Conservation (phyloP, 2,888 invertebrate genomes). For the Rhaphigaster nebulosa region DNA sequence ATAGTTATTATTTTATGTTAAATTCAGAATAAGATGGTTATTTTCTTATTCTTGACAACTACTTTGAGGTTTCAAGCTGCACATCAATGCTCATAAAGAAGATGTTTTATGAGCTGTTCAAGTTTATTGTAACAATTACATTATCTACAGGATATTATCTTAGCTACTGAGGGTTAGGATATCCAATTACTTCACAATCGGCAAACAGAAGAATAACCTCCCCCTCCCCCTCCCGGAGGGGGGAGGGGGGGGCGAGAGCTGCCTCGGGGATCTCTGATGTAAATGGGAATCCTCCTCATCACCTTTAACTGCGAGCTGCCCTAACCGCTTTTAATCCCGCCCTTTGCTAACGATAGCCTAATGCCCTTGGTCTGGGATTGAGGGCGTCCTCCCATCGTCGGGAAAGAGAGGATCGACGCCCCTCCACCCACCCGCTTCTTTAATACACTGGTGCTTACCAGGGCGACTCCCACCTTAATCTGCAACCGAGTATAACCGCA, state of each 20-base stretch:
- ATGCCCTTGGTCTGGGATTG: background rate
- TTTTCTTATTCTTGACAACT: no score
- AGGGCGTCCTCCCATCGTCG: background rate
- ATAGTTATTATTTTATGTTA: no score
- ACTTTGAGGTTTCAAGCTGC: no score
- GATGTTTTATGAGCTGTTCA: background rate
- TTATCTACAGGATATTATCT: no score
- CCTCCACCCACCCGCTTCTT: background rate
- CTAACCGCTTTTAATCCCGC: background rate
- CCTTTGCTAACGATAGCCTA: background rate
- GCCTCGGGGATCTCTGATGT: background rate
- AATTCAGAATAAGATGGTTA: no score
- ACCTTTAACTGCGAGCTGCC: background rate
- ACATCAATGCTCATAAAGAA: background rate
- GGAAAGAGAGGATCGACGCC: background rate
- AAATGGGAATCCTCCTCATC: background rate
- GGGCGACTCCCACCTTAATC: background rate
- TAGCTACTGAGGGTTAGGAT: background rate
- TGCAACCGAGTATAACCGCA: constrained; percentile 1
- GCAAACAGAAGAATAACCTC: background rate
- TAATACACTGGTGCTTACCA: background rate
- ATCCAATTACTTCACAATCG: background rate
- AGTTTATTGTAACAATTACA: background rate
- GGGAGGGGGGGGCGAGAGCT: no score
- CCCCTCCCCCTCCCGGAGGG: no score